Evolutionary conservation across 1,140 invertebrate species (phyloP), one percentile per base, ranked within the genome.

Genomic region (Caerostris extrusa): DNA sequence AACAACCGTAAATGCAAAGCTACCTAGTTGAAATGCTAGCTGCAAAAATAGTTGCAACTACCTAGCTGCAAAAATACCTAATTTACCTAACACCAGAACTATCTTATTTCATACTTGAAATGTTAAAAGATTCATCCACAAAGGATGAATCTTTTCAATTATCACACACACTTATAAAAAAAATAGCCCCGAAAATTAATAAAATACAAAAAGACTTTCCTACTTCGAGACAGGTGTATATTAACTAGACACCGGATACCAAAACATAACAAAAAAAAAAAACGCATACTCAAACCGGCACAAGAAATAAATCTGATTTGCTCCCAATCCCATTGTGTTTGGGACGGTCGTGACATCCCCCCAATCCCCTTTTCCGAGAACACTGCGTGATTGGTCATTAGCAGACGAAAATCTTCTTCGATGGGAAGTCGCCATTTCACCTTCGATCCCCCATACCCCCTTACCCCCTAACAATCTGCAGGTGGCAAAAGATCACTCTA

Each of bases 161-260:
- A 77, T 77, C 71, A 50, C 34, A 50, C 19, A 19, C 8, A 34
- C 34, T 8, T 34, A 34, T 50, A 50, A 77, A 50, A 50, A 53
- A 77, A 14, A 50, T 10, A 3, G 3, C 7, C n/a, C 19, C 8
- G 50, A 12, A 10, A 77, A 3, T 12, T 3, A 34, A 7, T 34
- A 34, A 34, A 2, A 34, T 0, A 0, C 34, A 61, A 6, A 53
- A 77, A 50, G 34, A 53, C 12, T 50, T 3, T 5, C 34, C 14
- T 8, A 89, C 19, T 56, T 57, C 56, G 87, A 61, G 64, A 89
- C 87, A 89, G 87, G 87, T 89, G 87, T 89, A 53, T 57, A 89
- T 89, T 89, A 89, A 57, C 71, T 34, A 89, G 64, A 89, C 87
- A 89, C 87, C 87, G 64, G 87, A 89, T 89, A 89, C 64, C 34